A percentile compares a stretch with the other conserved stretches of the same genome.
Evolutionary conservation across 2,797 vertebrate species (phyloP).

Genomic region (Pangasius macronema): DNA sequence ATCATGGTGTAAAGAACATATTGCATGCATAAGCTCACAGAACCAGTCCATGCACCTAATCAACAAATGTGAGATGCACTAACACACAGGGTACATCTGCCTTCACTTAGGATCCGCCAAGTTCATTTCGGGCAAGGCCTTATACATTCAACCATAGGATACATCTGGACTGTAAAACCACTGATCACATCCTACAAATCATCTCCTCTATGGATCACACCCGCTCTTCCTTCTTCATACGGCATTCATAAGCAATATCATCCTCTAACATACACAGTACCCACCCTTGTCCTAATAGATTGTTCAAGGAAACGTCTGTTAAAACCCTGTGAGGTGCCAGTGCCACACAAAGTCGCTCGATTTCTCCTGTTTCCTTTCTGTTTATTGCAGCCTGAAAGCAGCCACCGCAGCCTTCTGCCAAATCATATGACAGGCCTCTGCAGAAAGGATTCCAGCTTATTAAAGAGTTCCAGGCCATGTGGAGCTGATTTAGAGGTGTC

Average conservation of each 20-base stretch:
- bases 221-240: slow-evolving; percentile 62
- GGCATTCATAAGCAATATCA: slow-evolving; percentile 54
- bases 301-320: slow-evolving; percentile 21
- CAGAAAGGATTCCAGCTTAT: slow-evolving; percentile 63
- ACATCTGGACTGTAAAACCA: slow-evolving; percentile 67
- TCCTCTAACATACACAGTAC: slow-evolving; percentile 3
- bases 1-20: slow-evolving; percentile 62
- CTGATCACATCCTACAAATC: slow-evolving; percentile 70
- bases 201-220: slow-evolving; percentile 56
- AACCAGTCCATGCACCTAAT: slow-evolving; percentile 46
- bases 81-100: slow-evolving; percentile 45
- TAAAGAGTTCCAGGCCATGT: slow-evolving; percentile 68
- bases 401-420: slow-evolving; percentile 48
- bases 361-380: slow-evolving; percentile 30
- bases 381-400: slow-evolving; percentile 54
- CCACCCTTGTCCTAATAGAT: slow-evolving; percentile 19
- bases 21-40: slow-evolving; percentile 18
- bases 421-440: slow-evolving; percentile 58
- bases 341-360: slow-evolving; percentile 35
- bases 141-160: slow-evolving; percentile 57
- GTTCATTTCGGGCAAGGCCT: slow-evolving; percentile 63
- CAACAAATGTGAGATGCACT: slow-evolving; percentile 52
- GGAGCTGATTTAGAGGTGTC: slow-evolving; percentile 75
- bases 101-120: slow-evolving; percentile 57
- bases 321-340: slow-evolving; percentile 5